phyloP scores from a whole-genome alignment of 2,797 vertebrate species.

The Mycteria americana region DNA sequence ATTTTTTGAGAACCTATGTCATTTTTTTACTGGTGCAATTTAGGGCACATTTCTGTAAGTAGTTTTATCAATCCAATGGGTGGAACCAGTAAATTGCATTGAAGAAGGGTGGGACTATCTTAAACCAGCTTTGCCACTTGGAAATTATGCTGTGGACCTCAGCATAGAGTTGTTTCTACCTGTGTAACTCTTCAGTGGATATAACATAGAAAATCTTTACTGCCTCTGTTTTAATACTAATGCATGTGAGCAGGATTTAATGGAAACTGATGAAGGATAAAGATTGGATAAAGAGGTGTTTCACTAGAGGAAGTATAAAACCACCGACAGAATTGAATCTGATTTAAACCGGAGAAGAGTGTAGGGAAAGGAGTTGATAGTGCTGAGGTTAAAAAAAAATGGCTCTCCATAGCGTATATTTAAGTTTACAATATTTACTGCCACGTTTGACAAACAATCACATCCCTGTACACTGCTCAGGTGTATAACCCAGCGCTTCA shows the following conservation, averaged over 20 bases:
- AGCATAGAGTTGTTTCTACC: background rate
- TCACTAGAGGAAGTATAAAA: conserved; percentile 26
- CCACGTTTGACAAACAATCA: background rate
- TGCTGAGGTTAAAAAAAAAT: background rate
- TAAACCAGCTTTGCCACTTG: background rate
- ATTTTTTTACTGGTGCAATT: background rate
- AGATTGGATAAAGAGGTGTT: conserved; percentile 10
- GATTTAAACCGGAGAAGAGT: background rate
- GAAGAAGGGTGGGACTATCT: background rate
- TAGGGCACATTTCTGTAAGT: background rate
- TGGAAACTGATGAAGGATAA: conserved; percentile 6
- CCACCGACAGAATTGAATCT: background rate
- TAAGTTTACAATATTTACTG: background rate
- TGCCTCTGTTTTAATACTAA: background rate
- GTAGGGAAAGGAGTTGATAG: background rate
- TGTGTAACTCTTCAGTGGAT: background rate
- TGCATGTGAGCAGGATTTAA: background rate
- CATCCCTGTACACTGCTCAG: background rate
- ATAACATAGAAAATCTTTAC: conserved; percentile 2
- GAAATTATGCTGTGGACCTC: background rate
- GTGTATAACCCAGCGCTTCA: background rate
- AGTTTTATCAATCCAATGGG: background rate
- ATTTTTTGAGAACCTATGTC: background rate
- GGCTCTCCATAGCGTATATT: background rate
- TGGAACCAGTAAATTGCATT: background rate